Conservation (phyloP, 2,113 vertebrate genomes). For the Triplophysa tibetana region DNA sequence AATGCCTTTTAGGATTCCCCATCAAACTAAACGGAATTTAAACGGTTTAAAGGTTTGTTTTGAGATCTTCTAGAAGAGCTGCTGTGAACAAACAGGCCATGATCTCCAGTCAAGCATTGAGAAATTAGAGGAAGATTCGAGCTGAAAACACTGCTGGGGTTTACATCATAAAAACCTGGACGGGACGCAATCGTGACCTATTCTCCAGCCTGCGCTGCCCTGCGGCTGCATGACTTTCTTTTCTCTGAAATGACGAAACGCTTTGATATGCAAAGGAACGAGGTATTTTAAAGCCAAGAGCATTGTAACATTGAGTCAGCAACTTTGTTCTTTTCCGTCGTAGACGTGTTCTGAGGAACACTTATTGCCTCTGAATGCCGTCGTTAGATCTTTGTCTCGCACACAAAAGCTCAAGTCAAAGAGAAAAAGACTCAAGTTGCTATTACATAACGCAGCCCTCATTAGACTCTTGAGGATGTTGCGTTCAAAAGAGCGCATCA, state of each 20-base stretch:
- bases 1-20: too few relatives aligned
- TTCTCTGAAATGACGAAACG: neutral
- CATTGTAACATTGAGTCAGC: neutral
- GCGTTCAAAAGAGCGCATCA: constrained; percentile 26
- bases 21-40: too few relatives aligned
- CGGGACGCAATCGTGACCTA: constrained; percentile 6
- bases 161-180: constrained; percentile 25
- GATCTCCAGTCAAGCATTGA: constrained; percentile 14
- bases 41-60: neutral
- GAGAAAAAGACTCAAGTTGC: constrained; percentile 26
- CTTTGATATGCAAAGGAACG: constrained; percentile 2
- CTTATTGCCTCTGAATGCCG: constrained; percentile 31
- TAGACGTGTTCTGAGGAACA: neutral
- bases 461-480: constrained; percentile 29
- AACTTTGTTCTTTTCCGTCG: neutral
- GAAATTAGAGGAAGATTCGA: constrained; percentile 22
- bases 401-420: constrained; percentile 17
- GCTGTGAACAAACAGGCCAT: neutral
- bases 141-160: neutral
- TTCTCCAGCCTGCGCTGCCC: neutral
- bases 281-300: neutral
- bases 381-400: constrained; percentile 12
- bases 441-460: constrained; percentile 47
- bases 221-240: neutral
- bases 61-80: neutral